These are phyloP conservation scores for Oenanthe melanoleuca DNA, from an alignment of 2,113 vertebrate species.

Conservation along the genomic window DNA sequence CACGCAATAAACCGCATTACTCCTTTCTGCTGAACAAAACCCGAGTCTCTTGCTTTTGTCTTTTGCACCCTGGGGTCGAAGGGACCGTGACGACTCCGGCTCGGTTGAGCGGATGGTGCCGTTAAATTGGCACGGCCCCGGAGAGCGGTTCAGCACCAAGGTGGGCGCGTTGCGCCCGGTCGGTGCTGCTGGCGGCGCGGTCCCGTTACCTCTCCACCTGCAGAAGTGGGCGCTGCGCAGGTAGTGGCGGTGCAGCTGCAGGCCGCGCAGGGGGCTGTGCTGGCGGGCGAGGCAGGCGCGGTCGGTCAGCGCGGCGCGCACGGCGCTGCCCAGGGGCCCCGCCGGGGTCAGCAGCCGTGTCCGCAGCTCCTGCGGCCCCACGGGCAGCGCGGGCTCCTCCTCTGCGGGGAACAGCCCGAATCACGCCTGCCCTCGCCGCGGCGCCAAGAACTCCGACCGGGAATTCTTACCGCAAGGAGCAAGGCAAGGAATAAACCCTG, in stretches of 20 bases:
- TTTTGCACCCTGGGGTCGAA: too few species aligned
- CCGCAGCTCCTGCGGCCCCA: background rate
- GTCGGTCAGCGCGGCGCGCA: slow-evolving; percentile 55
- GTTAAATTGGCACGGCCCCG: too few species aligned
- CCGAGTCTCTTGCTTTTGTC: too few species aligned
- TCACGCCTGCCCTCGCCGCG: background rate
- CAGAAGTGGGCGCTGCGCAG: slow-evolving; percentile 56
- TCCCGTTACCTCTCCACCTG: slow-evolving; percentile 73
- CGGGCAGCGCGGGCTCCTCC: background rate
- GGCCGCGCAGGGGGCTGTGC: slow-evolving; percentile 71
- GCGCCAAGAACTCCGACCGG: too few species aligned
- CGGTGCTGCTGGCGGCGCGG: too few species aligned
- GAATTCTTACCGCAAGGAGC: background rate
- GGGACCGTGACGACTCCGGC: too few species aligned
- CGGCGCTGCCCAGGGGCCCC: slow-evolving; percentile 4
- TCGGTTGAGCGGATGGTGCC: too few species aligned
- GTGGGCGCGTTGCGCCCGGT: accelerated
- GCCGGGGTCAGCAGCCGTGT: slow-evolving; percentile 53
- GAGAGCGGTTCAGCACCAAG: background rate
- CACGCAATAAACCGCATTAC: too few species aligned
- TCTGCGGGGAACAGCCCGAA: background rate
- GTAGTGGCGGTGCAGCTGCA: slow-evolving; percentile 74
- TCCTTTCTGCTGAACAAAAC: too few species aligned
- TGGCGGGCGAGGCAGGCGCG: slow-evolving; percentile 57
- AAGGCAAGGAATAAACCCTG: background rate